Base-by-base conservation (phyloP, 2,113 vertebrate genomes). In the Ginglymostoma cirratum region DNA sequence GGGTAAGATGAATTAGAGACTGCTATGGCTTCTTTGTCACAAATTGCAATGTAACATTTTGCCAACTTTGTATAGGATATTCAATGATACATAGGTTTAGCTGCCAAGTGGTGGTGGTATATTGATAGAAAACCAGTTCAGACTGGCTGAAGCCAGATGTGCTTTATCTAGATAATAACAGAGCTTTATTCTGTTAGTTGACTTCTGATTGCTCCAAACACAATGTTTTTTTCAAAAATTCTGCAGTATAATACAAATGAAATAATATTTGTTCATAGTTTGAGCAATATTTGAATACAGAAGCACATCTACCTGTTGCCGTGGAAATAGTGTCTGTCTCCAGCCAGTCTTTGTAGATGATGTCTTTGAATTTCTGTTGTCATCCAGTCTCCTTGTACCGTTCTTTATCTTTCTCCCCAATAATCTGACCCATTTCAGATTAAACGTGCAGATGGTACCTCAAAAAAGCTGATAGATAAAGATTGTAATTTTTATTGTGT, bases 301-400 rank as follows among this genome's bases (percentile, higher is more conserved):
- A 93, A 93, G 94, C 42, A 70, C 69, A 95, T 95, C 94, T 34
- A 67, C 14, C 93, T 72, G 69, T 95, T 95, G 67, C 67, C 52
- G 52, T 48, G 69, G 94, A 95, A 72, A 95, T 72, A 30, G 94
- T 76, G 27, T 95, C 94, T 95, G 94, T 95, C 94, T 95, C 69
- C 94, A 72, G 94, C 94, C 94, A 95, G 67, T 70, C 94, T 95
- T 72, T 72, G 94, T 95, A 95, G 97, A 95, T 96, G 97, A 97
- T 97, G 96, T 96, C 97, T 96, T 96, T 97, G 69, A 97, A 97
- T 96, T 67, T 96, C 96, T 96, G 76, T 96, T 96, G 97, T 96
- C 97, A 97, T 97, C 96, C 95, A 97, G 96, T 97, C 70, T 96
- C 96, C 96, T 96, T 97, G 93, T 95, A 95, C 94, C 45, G 42